Evolutionary conservation across 2,888 invertebrate genomes (phyloP), one percentile per base, ranked within the genome.

Genomic region (Caenorhabditis sp.): DNA sequence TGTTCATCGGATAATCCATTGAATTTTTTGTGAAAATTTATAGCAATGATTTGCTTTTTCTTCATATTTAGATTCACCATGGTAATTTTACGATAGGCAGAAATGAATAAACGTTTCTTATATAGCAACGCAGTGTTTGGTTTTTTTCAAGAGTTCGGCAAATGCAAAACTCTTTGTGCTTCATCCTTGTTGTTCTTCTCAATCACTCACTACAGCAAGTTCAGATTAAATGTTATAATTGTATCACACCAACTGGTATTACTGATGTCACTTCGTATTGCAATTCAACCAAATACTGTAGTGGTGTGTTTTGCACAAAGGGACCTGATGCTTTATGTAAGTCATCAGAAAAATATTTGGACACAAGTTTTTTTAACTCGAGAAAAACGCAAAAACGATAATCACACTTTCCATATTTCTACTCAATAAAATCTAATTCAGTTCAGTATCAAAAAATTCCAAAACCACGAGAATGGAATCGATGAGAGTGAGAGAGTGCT

Each of bases 221-320:
- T 0, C 53, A 66, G 60, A 75, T 75, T 49, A 75, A 67, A 19
- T 75, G 75, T 57, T 75, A 75, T 53, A 50, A 67, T 55, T 75
- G 75, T 62, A 55, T 75, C 19, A 67, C 67, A 0, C 69, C 75
- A 21, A 12, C 63, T 3, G 69, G 67, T 5, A 62, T 65, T 1
- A 8, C 53, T 26, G 66, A 67, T 53, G 62, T 61, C 4, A 59
- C 21, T 1, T 36, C 27, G 1, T 58, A 50, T 58, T 78, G 78
- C 59, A 70, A 70, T 23, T 54, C 66, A 1, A 66, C 50, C n/a
- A 17, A 58, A 17, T 71, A 58, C 53, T 79, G 78, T 49, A 61
- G 58, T 17, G 78, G 78, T 23, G 5, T 37, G 4, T 79, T 65
- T 58, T 79, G 78, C 36, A 79, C 78, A 1, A 79, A 79, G 43